A percentile compares a stretch with the other conserved stretches of the same genome.
Conservation (phyloP, 2,113 vertebrate species). For the Ageneiosus marmoratus region DNA sequence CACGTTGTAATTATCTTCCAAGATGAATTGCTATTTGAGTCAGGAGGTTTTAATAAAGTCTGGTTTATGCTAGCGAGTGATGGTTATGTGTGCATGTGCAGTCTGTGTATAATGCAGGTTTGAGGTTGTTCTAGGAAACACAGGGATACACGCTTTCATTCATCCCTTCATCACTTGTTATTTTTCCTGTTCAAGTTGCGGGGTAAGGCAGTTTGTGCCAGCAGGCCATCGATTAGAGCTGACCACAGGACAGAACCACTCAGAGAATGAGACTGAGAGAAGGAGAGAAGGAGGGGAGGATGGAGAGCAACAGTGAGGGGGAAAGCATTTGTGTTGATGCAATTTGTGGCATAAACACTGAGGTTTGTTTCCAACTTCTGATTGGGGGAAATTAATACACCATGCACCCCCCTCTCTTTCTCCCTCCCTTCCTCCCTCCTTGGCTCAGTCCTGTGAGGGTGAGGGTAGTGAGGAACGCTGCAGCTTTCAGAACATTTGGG, state of each 20-base stretch:
- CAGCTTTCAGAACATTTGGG: background rate
- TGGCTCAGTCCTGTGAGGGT: background rate
- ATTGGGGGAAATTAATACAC: slow-evolving; percentile 2
- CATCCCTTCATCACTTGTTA: slow-evolving; percentile 8
- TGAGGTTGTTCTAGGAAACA: background rate
- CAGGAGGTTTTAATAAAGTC: background rate
- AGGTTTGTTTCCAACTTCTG: background rate
- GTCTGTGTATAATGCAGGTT: background rate
- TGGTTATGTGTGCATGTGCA: background rate
- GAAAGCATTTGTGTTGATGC: background rate
- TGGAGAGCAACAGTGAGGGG: background rate
- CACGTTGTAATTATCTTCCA: background rate
- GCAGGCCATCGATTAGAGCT: slow-evolving; percentile 45
- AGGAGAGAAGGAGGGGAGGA: background rate
- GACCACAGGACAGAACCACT: slow-evolving; percentile 34
- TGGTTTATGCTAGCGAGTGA: background rate
- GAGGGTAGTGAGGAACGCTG: background rate
- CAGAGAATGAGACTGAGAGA: slow-evolving; percentile 4
- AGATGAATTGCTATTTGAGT: background rate
- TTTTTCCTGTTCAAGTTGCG: slow-evolving; percentile 18
- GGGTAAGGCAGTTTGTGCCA: slow-evolving; percentile 34
- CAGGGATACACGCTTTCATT: background rate
- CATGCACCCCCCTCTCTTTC: background rate
- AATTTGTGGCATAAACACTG: background rate
- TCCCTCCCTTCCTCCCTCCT: background rate